These are phyloP conservation scores for Cheiracanthium punctorium DNA, from an alignment of 2,888 invertebrate genomes.

Conservation along the genomic window DNA sequence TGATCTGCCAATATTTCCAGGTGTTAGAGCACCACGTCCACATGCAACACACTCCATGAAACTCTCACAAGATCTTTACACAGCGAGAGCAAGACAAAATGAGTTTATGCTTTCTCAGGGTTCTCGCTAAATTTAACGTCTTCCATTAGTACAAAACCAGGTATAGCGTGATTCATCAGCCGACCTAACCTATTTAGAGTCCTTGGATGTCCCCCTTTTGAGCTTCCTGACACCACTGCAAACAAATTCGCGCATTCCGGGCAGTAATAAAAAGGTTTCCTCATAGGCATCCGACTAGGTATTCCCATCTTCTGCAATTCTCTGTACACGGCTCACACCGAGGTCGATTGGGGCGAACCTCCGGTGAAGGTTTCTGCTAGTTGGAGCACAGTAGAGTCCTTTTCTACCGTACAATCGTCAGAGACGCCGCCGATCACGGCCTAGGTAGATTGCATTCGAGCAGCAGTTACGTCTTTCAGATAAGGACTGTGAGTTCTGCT, in stretches of 20 bases:
- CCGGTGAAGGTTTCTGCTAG: too few species aligned
- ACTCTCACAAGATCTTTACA: neutral
- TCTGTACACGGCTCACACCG: too few species aligned
- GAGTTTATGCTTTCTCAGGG: too few species aligned
- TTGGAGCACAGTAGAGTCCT: too few species aligned
- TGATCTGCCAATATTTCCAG: neutral
- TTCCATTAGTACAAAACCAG: constrained; percentile 2
- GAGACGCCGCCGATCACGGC: too few species aligned
- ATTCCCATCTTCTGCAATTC: too few species aligned
- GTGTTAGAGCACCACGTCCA: neutral
- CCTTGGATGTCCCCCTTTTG: neutral
- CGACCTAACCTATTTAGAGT: neutral
- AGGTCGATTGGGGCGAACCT: too few species aligned
- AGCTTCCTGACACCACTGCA: too few species aligned
- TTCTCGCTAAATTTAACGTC: neutral
- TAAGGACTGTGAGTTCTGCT: too few species aligned
- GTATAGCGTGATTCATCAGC: neutral
- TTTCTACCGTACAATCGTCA: too few species aligned
- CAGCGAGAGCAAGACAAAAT: neutral
- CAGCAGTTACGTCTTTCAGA: too few species aligned
- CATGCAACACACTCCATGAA: neutral
- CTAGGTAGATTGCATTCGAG: too few species aligned
- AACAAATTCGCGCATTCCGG: neutral
- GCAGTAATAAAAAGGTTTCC: neutral
- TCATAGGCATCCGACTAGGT: neutral